Evolutionary conservation across 2,888 invertebrate genomes (phyloP).

Genomic region (Drosophila anceps): DNA sequence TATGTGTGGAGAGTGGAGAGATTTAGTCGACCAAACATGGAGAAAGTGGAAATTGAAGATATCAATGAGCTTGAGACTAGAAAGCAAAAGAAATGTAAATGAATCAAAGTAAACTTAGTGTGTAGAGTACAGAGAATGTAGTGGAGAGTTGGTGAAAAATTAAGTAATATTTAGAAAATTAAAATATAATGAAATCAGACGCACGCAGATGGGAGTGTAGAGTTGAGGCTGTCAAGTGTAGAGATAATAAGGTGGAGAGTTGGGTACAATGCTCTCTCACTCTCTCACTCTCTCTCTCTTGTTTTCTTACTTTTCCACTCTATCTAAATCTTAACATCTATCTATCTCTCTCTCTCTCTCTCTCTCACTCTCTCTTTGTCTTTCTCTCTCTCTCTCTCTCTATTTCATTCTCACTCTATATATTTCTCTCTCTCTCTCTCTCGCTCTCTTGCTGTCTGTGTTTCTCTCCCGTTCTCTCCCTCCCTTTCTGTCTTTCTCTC

Average conservation of each 20-base stretch:
- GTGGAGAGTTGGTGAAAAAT: background rate
- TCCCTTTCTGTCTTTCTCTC: background rate
- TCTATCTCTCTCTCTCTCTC: no score
- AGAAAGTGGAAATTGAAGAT: no score
- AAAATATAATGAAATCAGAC: no score
- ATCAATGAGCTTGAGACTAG: no score
- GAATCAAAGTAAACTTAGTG: no score
- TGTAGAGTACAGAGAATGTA: background rate
- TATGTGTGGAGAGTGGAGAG: background rate
- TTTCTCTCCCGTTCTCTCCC: background rate
- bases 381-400: background rate
- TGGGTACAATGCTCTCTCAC: no score
- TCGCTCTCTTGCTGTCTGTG: background rate
- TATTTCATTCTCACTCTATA: background rate
- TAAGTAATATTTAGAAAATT: background rate
- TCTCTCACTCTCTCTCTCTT: no score
- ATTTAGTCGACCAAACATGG: no score
- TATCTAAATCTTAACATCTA: no score
- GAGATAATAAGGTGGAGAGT: background rate
- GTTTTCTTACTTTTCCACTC: no score
- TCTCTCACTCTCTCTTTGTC: no score
- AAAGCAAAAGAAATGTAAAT: no score
- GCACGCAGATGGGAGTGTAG: background rate
- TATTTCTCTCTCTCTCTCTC: background rate
- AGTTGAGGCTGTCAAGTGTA: background rate